A percentile compares a stretch with the other conserved stretches of the same genome.
Evolutionary conservation across 1,140 invertebrate species (phyloP).

Genomic region (Intoshia linei): DNA sequence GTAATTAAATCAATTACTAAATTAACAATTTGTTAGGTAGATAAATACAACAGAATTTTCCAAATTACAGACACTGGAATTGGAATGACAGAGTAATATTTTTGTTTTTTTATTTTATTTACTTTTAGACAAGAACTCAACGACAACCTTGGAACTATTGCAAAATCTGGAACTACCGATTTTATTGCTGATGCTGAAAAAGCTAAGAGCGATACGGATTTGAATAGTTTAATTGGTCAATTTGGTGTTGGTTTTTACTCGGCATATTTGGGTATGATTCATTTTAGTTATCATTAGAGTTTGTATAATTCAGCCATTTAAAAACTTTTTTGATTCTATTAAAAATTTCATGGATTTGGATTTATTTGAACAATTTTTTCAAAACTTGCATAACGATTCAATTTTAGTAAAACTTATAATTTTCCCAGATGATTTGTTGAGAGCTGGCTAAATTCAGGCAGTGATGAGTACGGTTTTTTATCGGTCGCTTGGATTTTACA

Average conservation of each 20-base stretch:
- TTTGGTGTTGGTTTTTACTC: constrained; percentile 95
- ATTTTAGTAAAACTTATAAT: no score
- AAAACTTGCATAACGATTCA: no score
- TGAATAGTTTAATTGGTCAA: constrained; percentile 31
- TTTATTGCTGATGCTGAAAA: constrained; percentile 75
- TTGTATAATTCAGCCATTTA: no score
- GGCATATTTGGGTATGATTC: constrained; percentile 46
- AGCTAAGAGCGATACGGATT: constrained; percentile 11
- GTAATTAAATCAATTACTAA: constrained; percentile 13
- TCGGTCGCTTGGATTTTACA: no score
- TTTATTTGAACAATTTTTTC: no score
- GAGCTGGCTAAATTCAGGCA: no score
- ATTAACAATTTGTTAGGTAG: constrained; percentile 28
- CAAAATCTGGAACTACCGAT: constrained; percentile 90
- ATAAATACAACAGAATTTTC: constrained; percentile 65
- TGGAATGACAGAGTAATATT: constrained; percentile 95
- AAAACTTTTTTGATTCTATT: no score
- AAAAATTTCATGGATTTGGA: no score
- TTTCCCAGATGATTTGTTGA: no score
- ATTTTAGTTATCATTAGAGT: no score
- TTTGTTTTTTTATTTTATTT: no score
- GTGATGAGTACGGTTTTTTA: no score
- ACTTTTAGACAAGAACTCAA: constrained; percentile 62
- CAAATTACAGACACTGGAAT: constrained; percentile 84
- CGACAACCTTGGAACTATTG: constrained; percentile 86